A percentile compares a stretch with the other conserved stretches of the same genome.
Evolutionary conservation across 2,797 vertebrate genomes (phyloP).

Genomic region (Chiloscyllium punctatum): DNA sequence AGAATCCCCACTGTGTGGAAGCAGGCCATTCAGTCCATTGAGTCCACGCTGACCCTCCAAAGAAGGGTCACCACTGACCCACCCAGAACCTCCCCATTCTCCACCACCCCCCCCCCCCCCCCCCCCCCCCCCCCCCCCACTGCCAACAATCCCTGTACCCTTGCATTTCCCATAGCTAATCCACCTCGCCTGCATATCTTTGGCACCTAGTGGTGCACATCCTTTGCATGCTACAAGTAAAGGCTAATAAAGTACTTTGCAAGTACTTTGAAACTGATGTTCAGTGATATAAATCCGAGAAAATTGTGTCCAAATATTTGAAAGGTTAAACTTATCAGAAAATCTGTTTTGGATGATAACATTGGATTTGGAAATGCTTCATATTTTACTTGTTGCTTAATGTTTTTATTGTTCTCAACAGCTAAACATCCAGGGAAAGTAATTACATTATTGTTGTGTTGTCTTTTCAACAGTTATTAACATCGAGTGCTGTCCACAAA

Average conservation of each 20-base stretch:
- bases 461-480: slow-evolving; percentile 71
- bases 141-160: too few relatives aligned
- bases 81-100: too few relatives aligned
- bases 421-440: neutral
- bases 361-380: neutral
- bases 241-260: too few relatives aligned
- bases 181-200: too few relatives aligned
- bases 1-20: too few relatives aligned
- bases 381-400: neutral
- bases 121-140: too few relatives aligned
- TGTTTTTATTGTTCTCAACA: neutral
- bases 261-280: too few relatives aligned
- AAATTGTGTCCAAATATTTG: neutral
- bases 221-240: neutral
- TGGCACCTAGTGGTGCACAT: neutral
- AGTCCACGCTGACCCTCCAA: too few relatives aligned
- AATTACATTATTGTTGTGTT: neutral
- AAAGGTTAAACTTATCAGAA: neutral
- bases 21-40: too few relatives aligned
- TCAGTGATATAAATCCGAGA: neutral
- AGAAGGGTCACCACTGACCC: too few relatives aligned
- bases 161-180: too few relatives aligned
- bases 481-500: slow-evolving; percentile 95
- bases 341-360: neutral
- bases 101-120: too few relatives aligned